These are phyloP conservation scores for Leptopterna dolabrata DNA, from an alignment of 2,888 invertebrate genomes.

Conservation along the genomic window DNA sequence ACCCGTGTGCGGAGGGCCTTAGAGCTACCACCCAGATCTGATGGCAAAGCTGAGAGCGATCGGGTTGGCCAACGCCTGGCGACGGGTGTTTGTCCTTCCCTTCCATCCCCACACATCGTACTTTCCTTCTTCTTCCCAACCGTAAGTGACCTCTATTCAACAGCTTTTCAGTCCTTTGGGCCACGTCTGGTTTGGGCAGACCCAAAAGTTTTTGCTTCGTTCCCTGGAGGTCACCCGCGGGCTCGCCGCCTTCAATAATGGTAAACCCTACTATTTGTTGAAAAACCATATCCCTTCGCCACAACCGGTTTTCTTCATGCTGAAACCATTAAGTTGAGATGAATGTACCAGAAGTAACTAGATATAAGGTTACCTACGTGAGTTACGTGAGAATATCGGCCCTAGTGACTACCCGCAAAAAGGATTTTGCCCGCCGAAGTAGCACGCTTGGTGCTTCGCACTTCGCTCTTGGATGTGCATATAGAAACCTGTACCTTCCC, in stretches of 20 bases:
- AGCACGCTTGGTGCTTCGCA: no score
- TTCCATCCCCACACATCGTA: not conserved
- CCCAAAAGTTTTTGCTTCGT: constrained; percentile 6
- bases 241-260: not conserved
- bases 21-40: not conserved
- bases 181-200: not conserved
- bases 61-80: not conserved
- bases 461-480: no score
- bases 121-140: not conserved
- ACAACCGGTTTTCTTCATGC: not conserved
- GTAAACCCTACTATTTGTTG: not conserved
- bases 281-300: not conserved
- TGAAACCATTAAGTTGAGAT: not conserved
- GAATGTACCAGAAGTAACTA: no score
- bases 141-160: constrained; percentile 1
- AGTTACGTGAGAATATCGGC: no score
- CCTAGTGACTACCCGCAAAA: no score
- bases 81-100: constrained; percentile 10
- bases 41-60: not conserved
- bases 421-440: no score
- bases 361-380: no score
- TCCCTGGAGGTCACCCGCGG: not conserved
- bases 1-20: no score
- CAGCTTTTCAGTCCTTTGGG: constrained; percentile 8
- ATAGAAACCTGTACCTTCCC: no score